Evolutionary conservation across 2,797 vertebrate species (phyloP), one percentile per base, ranked within the genome.

Genomic region (Triplophysa yarkandensis): DNA sequence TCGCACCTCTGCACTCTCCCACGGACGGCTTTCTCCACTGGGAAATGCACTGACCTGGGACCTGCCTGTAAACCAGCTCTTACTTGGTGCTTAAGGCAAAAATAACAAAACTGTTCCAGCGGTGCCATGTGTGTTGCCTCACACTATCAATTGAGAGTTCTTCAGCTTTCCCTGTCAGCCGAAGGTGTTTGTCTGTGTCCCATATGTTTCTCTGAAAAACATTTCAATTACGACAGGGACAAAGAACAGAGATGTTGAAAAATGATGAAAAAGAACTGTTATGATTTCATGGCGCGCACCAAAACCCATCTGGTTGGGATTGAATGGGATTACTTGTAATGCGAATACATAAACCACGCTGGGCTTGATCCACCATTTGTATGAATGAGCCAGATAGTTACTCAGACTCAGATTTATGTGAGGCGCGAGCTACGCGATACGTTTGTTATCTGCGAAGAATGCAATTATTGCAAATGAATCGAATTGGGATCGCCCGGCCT

Each of bases 221-320:
- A 64, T 71, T 80, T 68, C 43, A 41, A 19, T 66, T 34, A 58
- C 46, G 71, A 66, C 43, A 61, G 27, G 36, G 54, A 68, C 64
- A 61, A 75, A 68, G 54, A 75, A 75, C 72, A 68, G 73, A 75
- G 63, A 68, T 76, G 66, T 68, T 77, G 68, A 76, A 64, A 77
- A 75, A 50, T 71, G 72, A 76, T 67, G 71, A 71, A 77, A 81
- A 77, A 70, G 46, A 65, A 62, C 52, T 55, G 71, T 43, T 75
- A 74, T 71, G 74, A 71, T 74, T 81, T 48, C 61, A 76, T 70
- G 60, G 65, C 44, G 21, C 61, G 48, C 72, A 74, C 71, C 66
- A 71, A 77, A 80, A 70, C 39, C 87, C 88, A 90, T 88, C 83
- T 91, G 88, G 86, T 86, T 85, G 86, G 86, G 85, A 86, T 71